A percentile compares a stretch with the other conserved stretches of the same genome.
Evolutionary conservation across 2,113 vertebrate genomes (phyloP).

Genomic region (Antechinus stuartii): DNA sequence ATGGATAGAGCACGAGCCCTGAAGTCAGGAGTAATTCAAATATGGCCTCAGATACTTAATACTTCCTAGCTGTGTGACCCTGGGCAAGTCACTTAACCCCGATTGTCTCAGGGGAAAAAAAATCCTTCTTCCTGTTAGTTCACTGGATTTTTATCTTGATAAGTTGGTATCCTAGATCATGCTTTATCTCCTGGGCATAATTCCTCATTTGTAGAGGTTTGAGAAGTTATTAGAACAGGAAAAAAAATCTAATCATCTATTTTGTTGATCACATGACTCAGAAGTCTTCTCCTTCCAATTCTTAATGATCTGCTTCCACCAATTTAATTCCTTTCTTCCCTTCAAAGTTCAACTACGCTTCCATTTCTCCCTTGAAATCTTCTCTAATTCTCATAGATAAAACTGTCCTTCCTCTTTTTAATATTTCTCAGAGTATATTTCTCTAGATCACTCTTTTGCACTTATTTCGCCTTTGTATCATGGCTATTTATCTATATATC

Average conservation of each 20-base stretch:
- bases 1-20: too few species aligned
- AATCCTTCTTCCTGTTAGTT: neutral
- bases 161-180: neutral
- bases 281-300: neutral
- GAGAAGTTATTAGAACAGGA: neutral
- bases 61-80: too few species aligned
- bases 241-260: neutral
- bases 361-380: neutral
- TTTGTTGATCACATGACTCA: neutral
- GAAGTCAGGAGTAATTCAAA: too few species aligned
- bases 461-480: too few species aligned
- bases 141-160: neutral
- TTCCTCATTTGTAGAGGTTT: neutral
- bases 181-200: neutral
- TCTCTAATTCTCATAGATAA: neutral
- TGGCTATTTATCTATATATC: too few species aligned
- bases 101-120: too few species aligned
- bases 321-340: neutral
- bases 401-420: neutral
- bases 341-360: neutral
- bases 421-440: too few species aligned
- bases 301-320: neutral
- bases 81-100: too few species aligned
- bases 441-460: neutral
- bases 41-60: too few species aligned